Evolutionary conservation across 2,797 vertebrate genomes (phyloP).

Genomic region (Chloroceryle amazona): DNA sequence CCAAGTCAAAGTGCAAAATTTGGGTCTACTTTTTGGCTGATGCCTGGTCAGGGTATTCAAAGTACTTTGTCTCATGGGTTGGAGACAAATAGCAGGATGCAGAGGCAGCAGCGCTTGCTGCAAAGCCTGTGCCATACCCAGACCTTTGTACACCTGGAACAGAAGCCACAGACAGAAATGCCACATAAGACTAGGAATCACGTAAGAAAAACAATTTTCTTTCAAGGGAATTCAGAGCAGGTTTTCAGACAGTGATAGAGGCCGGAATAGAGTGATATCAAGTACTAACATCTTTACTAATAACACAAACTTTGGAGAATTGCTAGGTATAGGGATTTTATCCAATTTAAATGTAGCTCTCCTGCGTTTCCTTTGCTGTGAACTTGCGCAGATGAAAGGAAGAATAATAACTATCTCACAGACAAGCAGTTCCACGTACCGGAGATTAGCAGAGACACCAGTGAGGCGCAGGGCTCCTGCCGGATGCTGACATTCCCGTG

Average conservation of each 20-base stretch:
- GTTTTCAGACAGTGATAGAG: neutral
- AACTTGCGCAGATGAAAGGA: slow-evolving; percentile 33
- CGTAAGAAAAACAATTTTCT: neutral
- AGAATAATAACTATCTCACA: neutral
- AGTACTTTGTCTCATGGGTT: neutral
- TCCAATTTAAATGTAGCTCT: slow-evolving; percentile 48
- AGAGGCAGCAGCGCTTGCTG: neutral
- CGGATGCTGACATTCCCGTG: neutral
- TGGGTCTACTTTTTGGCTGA: neutral
- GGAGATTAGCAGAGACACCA: slow-evolving; percentile 5
- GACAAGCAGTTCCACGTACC: neutral
- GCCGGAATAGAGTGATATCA: neutral
- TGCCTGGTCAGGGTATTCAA: neutral
- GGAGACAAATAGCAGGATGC: neutral
- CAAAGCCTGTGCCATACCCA: neutral
- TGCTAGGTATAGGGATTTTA: neutral
- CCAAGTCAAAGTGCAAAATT: neutral
- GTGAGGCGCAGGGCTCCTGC: neutral
- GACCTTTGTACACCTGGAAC: neutral
- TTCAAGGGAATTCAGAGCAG: neutral
- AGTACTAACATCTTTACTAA: slow-evolving; percentile 7
- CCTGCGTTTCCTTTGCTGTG: slow-evolving; percentile 11
- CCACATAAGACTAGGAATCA: neutral
- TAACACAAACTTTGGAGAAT: slow-evolving; percentile 31
- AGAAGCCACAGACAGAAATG: neutral